A percentile compares a stretch with the other conserved stretches of the same genome.
These are phyloP conservation scores for Escarpia spicata DNA, from an alignment of 2,888 invertebrate genomes.

Conservation along the genomic window DNA sequence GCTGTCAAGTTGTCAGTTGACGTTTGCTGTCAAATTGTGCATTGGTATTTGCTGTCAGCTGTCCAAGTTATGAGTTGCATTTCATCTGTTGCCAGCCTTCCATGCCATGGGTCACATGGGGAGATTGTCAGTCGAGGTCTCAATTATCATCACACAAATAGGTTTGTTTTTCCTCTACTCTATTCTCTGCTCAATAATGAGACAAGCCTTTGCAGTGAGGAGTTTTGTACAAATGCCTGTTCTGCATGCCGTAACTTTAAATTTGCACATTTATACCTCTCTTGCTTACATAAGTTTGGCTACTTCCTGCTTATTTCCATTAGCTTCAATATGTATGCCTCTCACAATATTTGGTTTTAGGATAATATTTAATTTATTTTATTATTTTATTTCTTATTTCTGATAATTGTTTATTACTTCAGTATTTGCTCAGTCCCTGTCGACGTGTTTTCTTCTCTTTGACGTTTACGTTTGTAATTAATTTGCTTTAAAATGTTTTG, in stretches of 20 bases:
- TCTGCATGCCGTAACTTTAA: not conserved
- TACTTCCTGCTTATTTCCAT: conserved; percentile 1
- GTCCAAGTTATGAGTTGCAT: not conserved
- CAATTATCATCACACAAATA: conserved; percentile 64
- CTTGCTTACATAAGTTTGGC: not conserved
- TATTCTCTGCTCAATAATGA: no score
- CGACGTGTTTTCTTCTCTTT: no score
- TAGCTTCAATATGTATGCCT: not conserved
- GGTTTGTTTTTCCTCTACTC: conserved; percentile 50
- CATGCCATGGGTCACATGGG: conserved; percentile 64
- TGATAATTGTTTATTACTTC: no score
- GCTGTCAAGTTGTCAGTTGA: not conserved
- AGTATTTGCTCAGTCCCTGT: no score
- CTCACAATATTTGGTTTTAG: not conserved
- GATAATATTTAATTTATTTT: not conserved
- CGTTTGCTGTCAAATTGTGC: not conserved
- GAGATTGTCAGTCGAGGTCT: conserved; percentile 61
- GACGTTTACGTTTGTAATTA: no score
- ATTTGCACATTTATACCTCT: not conserved
- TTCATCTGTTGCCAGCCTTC: conserved; percentile 49
- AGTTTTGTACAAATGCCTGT: not conserved
- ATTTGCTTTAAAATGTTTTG: no score
- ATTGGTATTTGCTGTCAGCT: not conserved
- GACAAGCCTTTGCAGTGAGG: no score
- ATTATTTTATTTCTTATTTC: no score